phyloP scores from a whole-genome alignment of 2,797 vertebrate species.

The Corythornis leucogaster region DNA sequence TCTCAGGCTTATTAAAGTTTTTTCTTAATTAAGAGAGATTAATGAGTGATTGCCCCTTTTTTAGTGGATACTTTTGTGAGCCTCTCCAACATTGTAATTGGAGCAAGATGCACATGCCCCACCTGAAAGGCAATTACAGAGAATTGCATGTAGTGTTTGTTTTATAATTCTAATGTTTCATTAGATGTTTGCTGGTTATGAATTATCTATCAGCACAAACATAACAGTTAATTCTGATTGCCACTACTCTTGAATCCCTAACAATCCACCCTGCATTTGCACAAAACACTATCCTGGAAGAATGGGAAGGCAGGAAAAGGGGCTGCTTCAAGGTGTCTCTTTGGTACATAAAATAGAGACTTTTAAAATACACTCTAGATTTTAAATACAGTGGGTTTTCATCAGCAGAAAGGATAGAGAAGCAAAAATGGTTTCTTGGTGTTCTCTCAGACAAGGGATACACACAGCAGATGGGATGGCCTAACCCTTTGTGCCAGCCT shows the following conservation, averaged over 20 bases:
- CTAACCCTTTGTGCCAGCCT: not conserved
- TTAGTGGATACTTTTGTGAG: not conserved
- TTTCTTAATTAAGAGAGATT: not conserved
- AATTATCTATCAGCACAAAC: slow-evolving; percentile 37
- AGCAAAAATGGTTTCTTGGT: not conserved
- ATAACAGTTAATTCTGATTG: slow-evolving; percentile 6
- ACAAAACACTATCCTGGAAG: not conserved
- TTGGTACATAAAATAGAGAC: not conserved
- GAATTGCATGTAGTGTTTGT: not conserved
- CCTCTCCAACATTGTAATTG: not conserved
- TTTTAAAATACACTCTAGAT: not conserved
- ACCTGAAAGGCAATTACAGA: slow-evolving; percentile 20
- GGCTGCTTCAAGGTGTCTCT: not conserved
- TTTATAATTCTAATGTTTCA: slow-evolving; percentile 22
- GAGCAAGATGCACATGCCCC: not conserved
- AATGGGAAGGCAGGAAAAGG: not conserved
- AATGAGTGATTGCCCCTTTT: not conserved
- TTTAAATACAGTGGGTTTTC: not conserved
- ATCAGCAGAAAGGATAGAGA: not conserved
- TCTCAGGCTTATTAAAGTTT: not conserved
- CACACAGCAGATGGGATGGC: not conserved
- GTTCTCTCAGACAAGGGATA: not conserved
- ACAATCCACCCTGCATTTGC: not conserved
- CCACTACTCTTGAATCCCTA: not conserved
- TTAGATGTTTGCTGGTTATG: slow-evolving; percentile 44